These are phyloP conservation scores for Oceanites oceanicus DNA, from an alignment of 2,113 vertebrate genomes.

Conservation along the genomic window DNA sequence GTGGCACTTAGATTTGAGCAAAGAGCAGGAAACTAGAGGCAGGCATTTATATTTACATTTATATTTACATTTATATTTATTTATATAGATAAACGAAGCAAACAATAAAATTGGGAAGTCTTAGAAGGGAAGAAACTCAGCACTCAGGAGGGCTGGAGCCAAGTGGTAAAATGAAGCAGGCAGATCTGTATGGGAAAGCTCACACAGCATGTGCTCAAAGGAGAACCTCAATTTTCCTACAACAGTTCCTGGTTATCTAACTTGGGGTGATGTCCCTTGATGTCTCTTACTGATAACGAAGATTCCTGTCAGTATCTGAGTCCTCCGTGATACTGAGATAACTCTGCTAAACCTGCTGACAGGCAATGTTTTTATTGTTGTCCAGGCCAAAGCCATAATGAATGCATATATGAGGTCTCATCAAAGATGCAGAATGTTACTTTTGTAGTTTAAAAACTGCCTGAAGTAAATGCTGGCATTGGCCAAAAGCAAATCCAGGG, in stretches of 20 bases:
- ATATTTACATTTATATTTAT: neutral
- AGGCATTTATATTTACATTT: neutral
- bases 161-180: neutral
- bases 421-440: neutral
- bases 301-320: neutral
- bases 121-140: neutral
- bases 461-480: neutral
- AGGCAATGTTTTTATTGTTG: neutral
- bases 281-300: neutral
- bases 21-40: too few species aligned
- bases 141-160: neutral
- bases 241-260: neutral
- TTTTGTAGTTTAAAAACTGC: neutral
- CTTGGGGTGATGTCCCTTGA: neutral
- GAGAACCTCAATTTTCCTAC: neutral
- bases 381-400: neutral
- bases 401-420: neutral
- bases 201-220: neutral
- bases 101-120: neutral
- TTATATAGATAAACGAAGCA: neutral
- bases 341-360: neutral
- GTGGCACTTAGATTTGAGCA: too few species aligned
- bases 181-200: neutral
- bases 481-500: neutral
- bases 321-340: neutral